Base-by-base conservation (phyloP, 92 coral and sea anemone species). In the Virgularia gustaviana region DNA sequence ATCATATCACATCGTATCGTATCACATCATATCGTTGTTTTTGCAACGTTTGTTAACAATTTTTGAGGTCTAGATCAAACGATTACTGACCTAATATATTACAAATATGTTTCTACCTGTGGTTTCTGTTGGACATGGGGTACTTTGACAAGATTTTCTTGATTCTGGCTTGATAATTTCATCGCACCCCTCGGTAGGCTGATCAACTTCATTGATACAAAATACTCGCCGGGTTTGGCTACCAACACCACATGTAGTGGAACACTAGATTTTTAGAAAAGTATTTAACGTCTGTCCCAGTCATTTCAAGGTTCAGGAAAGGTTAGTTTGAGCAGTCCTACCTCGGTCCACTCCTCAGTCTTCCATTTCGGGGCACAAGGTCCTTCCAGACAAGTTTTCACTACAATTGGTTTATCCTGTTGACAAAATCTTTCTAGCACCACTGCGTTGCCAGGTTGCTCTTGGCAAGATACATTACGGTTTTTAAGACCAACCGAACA, bases 181-280 rank as follows among this genome's bases (percentile, higher is more conserved):
- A 30, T 82, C 81, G 37, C 96, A 89, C 11, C 57, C 63, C 72
- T 62, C 59, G 3, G 86, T 83, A 45, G 74, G 58, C 42, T 43
- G 57, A 22, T 84, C 86, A 22, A 67, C 63, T 53, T 64, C 49
- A 64, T 79, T 67, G 4, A 58, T 36, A 67, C 96, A 89, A 36
- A 37, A 13, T 10, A 89, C 88, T 12, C 38, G 65, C 57, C 96
- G 96, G 16, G 81, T 64, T 37, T 63, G 86, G 18, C 71, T 20
- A 16, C 96, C 84, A 27, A 62, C 71, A 7, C 88, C 96, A 65
- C 96, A 89, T 4, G 88, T 86, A 29, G 76, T 65, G 16, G 90
- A 67, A 45, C 96, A 89, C 96, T 89, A 24, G n/a, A 51, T 20
- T 15, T 15, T 15, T 9, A 9, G 11, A 55, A 20, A 18, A 29